These are phyloP conservation scores for Odocoileus hemionus DNA, from an alignment of 2,113 vertebrate genomes.

Conservation along the genomic window DNA sequence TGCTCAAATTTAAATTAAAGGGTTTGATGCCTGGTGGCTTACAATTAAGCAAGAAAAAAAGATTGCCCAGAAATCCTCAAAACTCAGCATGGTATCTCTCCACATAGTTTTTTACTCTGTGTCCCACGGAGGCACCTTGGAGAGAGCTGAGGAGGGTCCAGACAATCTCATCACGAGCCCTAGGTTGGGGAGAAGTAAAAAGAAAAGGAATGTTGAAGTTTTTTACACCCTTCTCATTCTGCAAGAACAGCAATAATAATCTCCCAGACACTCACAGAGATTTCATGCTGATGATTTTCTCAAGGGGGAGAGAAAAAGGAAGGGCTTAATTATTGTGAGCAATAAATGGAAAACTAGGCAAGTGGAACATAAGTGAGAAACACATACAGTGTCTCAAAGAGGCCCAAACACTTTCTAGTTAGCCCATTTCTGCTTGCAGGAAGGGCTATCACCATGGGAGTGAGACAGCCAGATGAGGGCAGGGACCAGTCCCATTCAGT, in stretches of 20 bases:
- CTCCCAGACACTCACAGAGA: not conserved
- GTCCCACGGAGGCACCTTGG: rapidly evolving
- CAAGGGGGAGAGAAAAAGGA: not conserved
- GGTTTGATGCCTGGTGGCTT: too few species aligned
- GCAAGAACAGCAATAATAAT: not conserved
- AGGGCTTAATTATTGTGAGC: not conserved
- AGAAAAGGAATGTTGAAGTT: not conserved
- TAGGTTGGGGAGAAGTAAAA: not conserved
- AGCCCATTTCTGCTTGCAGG: not conserved
- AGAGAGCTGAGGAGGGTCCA: not conserved
- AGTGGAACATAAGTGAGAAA: not conserved
- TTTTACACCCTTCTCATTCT: not conserved
- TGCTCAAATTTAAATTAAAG: not conserved
- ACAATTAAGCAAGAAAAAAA: not conserved
- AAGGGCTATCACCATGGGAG: rapidly evolving
- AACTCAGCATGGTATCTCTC: not conserved
- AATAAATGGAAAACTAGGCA: not conserved
- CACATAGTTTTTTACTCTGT: too few species aligned
- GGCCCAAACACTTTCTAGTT: not conserved
- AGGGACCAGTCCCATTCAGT: rapidly evolving
- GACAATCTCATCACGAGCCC: rapidly evolving
- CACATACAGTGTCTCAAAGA: not conserved
- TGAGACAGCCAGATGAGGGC: not conserved
- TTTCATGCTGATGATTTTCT: not conserved
- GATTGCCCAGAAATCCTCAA: not conserved